phyloP scores from a whole-genome alignment of 1,140 invertebrate genomes.

The Drosophila sp. region DNA sequence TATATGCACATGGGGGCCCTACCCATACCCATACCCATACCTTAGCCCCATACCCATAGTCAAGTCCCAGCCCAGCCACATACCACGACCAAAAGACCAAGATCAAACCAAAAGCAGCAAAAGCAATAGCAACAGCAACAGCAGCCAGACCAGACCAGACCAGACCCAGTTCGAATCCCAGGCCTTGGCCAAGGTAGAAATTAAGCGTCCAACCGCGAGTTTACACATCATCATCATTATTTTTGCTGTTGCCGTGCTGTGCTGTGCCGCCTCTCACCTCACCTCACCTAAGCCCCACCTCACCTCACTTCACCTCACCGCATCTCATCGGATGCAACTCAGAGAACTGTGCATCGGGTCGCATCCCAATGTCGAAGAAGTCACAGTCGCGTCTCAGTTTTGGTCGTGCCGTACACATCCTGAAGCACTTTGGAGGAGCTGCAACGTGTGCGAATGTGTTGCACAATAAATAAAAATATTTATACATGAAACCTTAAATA shows the following conservation, averaged over 20 bases:
- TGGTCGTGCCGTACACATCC: conserved; percentile 66
- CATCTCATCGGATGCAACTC: too few relatives aligned
- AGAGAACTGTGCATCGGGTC: conserved; percentile 2
- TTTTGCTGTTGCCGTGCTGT: conserved; percentile 57
- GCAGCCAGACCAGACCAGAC: neutral
- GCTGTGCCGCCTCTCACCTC: conserved; percentile 1
- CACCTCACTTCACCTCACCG: too few relatives aligned
- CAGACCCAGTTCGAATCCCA: conserved; percentile 30
- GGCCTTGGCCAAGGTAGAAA: conserved; percentile 72
- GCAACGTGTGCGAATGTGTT: conserved; percentile 80
- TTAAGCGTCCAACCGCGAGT: conserved; percentile 80
- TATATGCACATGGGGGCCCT: conserved; percentile 21
- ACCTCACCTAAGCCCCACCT: too few relatives aligned
- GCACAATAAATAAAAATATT: conserved; percentile 82
- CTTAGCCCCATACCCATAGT: neutral
- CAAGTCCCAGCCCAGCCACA: neutral
- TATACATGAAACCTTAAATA: conserved; percentile 81
- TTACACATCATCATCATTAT: conserved; percentile 82
- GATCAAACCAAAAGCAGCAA: conserved; percentile 13
- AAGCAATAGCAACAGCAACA: neutral
- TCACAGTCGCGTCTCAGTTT: conserved; percentile 39
- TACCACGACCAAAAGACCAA: conserved; percentile 15
- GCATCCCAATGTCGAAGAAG: conserved; percentile 11
- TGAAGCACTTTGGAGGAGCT: conserved; percentile 31
- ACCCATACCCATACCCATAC: conserved; percentile 15